These are phyloP conservation scores for Sepioteuthis lessoniana DNA, from an alignment of 2,888 invertebrate species.

Conservation along the genomic window DNA sequence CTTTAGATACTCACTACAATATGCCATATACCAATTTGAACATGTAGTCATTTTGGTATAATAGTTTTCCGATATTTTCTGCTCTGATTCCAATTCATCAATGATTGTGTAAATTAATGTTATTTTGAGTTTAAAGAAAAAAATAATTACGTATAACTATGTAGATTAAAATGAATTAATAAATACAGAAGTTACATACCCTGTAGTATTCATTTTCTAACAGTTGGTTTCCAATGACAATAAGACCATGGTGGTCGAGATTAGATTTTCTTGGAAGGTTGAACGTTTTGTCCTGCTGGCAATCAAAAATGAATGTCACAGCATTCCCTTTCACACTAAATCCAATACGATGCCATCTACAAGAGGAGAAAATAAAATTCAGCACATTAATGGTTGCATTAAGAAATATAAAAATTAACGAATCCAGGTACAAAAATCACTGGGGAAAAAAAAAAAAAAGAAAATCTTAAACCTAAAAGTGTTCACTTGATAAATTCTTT, in stretches of 20 bases:
- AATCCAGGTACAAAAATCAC: background rate
- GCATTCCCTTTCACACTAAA: constrained; percentile 88
- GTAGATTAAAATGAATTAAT: background rate
- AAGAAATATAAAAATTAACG: constrained; percentile 25
- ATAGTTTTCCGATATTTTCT: background rate
- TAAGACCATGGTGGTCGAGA: constrained; percentile 42
- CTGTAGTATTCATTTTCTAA: constrained; percentile 46
- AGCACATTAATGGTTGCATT: background rate
- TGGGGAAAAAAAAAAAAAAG: background rate
- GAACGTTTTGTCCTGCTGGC: constrained; percentile 80
- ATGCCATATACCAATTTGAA: too few relatives aligned
- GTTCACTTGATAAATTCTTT: too few relatives aligned
- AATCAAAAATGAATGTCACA: constrained; percentile 85
- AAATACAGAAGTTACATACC: background rate
- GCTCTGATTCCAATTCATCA: background rate
- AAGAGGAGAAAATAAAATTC: constrained; percentile 52
- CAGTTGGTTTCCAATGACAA: constrained; percentile 44
- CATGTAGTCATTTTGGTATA: too few relatives aligned
- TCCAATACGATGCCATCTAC: constrained; percentile 88
- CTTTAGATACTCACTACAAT: too few relatives aligned
- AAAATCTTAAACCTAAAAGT: background rate
- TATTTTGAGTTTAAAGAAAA: background rate
- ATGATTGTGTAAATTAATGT: background rate
- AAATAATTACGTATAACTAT: background rate
- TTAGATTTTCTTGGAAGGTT: constrained; percentile 41